These are phyloP conservation scores for Crocuta crocuta DNA, from an alignment of 2,113 vertebrate species.

Conservation along the genomic window DNA sequence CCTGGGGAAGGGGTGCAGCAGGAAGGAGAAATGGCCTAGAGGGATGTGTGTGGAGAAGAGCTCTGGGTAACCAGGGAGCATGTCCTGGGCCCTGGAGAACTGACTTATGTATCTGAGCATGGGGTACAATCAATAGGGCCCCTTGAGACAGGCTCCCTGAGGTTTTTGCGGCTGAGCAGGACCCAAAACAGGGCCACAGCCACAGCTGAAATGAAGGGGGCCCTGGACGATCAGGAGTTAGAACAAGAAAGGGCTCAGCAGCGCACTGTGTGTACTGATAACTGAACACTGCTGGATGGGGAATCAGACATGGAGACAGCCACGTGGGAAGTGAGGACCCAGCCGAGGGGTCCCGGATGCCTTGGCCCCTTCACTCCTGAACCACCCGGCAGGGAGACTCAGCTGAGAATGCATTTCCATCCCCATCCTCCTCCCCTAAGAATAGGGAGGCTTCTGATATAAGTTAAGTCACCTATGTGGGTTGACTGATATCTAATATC, in stretches of 20 bases:
- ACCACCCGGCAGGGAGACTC: too few relatives aligned
- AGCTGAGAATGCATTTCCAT: background rate
- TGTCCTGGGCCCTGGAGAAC: background rate
- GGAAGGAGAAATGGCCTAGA: background rate
- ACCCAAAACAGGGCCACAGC: background rate
- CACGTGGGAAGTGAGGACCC: background rate
- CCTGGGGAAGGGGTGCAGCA: too few relatives aligned
- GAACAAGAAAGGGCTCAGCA: background rate
- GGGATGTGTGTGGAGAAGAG: background rate
- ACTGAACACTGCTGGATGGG: background rate
- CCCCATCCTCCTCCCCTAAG: background rate
- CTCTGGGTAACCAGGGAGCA: background rate
- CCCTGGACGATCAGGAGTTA: background rate
- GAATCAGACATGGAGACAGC: background rate
- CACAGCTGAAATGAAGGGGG: background rate
- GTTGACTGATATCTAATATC: background rate
- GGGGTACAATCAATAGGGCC: background rate
- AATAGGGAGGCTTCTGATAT: background rate
- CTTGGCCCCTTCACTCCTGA: too few relatives aligned
- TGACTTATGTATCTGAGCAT: background rate
- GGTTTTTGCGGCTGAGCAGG: background rate
- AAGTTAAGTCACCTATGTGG: background rate
- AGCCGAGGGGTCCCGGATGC: background rate
- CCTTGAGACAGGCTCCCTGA: background rate
- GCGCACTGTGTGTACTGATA: too few relatives aligned